phyloP scores from a whole-genome alignment of 2,113 vertebrate species.

The Cyphomyrus discorhynchus region DNA sequence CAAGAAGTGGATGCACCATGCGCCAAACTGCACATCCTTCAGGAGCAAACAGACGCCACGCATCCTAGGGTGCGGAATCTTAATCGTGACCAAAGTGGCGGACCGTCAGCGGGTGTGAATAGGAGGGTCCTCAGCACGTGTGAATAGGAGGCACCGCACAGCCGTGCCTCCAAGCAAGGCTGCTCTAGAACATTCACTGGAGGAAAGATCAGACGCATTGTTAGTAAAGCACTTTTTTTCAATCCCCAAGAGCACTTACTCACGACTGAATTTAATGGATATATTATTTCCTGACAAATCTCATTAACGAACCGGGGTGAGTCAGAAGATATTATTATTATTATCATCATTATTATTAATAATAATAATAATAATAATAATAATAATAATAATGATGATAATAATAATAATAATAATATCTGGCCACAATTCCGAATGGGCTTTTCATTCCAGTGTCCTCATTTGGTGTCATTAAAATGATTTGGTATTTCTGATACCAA shows the following conservation, averaged over 20 bases:
- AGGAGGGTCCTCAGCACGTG: neutral
- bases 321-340: neutral
- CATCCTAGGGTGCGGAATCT: neutral
- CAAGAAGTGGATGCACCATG: neutral
- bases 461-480: neutral
- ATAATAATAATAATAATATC: neutral
- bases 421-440: neutral
- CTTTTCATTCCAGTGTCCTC: neutral
- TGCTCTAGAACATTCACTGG: neutral
- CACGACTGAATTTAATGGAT: neutral
- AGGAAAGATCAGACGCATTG: neutral
- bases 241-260: neutral
- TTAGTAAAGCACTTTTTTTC: neutral
- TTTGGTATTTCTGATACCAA: no score
- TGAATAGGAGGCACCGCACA: neutral
- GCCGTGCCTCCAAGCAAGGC: neutral
- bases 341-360: no score
- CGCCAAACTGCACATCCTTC: neutral
- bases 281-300: neutral
- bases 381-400: neutral
- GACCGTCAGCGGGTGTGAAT: neutral
- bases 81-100: neutral
- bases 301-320: neutral
- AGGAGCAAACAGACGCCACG: neutral
- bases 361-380: no score